Evolutionary conservation across 2,797 vertebrate species (phyloP), one percentile per base, ranked within the genome.

Genomic region (Anguilla pacifica): DNA sequence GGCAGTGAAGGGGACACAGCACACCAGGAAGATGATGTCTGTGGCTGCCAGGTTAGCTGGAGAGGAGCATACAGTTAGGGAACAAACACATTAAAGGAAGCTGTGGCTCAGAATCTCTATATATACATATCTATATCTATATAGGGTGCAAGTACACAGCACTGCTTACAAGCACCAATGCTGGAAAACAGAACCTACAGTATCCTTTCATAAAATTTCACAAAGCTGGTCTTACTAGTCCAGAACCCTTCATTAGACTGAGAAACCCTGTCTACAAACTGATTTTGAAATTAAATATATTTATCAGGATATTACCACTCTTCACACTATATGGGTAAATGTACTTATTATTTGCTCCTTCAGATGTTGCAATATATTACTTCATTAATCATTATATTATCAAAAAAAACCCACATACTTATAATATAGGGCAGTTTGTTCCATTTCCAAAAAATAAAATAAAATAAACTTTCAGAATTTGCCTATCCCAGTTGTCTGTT

Each of bases 21-120:
- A 97, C 51, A 97, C 95, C 88, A 97, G 84, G 93, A 97, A 97
- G 93, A 96, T 97, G 91, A 97, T 97, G 87, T 97, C 96, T 15
- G 96, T 97, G 77, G 96, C 94, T 0, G 96, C 96, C 86, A 97
- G 94, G 93, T 97, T 97, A 87, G 96, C 96, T 97, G 92, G 64
- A 91, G 39, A 90, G 39, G n/a, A 84, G n/a, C 55, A 49, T 1
- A 6, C 10, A 86, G 6, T 15, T 46, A 15, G 4, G 74, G 13
- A 35, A 5, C 0, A 4, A 77, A 49, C 77, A 81, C 35, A 79
- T 31, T 28, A 74, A 31, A 11, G 28, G 15, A 61, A 57, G 55
- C 17, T 17, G 59, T 17, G 11, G 22, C 22, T 25, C 61, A 6
- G 22, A n/a, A 64, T 4, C 22, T 19, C 3, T 17, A 39, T 39